Evolutionary conservation across 1,140 invertebrate species (phyloP).

Genomic region (Drosophila triauraria): DNA sequence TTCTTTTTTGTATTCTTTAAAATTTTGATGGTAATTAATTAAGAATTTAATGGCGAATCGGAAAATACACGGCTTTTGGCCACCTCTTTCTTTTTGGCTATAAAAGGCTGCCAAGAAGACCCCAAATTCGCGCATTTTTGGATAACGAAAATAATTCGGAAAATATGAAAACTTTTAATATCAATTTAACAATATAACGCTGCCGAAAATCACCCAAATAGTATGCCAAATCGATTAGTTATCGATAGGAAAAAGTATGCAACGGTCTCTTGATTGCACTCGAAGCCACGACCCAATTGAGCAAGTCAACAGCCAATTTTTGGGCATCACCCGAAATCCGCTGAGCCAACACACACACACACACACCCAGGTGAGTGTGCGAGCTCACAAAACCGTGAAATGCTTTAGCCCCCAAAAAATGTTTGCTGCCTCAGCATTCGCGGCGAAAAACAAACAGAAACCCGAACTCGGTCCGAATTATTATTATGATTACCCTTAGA

Average conservation of each 20-base stretch:
- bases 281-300: conserved; percentile 31
- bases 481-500: conserved; percentile 49
- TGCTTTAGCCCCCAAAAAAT: conserved; percentile 35
- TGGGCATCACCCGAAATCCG: conserved; percentile 23
- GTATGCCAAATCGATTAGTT: conserved; percentile 11
- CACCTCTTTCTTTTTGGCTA: too few species aligned
- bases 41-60: too few species aligned
- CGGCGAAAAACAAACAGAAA: conserved; percentile 34
- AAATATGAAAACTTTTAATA: not conserved
- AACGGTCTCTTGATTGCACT: conserved; percentile 28
- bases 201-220: not conserved
- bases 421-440: conserved; percentile 43
- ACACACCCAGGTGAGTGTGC: conserved; percentile 9
- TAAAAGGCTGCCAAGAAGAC: too few species aligned
- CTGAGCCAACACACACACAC: conserved; percentile 15
- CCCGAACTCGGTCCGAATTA: conserved; percentile 22
- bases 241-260: conserved; percentile 23
- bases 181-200: not conserved
- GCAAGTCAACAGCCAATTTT: conserved; percentile 36
- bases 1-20: too few species aligned
- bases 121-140: too few species aligned
- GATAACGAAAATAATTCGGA: too few species aligned
- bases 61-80: too few species aligned
- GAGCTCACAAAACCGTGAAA: not conserved
- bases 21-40: too few species aligned